These are phyloP conservation scores for Myopa tessellatipennis DNA, from an alignment of 2,888 invertebrate genomes.

Conservation along the genomic window DNA sequence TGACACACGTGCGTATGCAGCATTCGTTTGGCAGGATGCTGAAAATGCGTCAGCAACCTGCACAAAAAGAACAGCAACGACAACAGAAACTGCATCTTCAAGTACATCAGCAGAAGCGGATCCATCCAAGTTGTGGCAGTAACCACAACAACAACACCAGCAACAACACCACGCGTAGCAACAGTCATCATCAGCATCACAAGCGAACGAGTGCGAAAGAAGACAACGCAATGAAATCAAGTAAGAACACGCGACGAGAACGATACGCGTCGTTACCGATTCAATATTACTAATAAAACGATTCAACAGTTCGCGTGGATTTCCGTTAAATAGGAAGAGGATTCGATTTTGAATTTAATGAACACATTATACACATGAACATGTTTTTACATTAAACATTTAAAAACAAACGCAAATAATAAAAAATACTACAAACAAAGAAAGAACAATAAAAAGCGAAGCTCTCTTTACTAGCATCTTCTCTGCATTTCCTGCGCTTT, in stretches of 20 bases:
- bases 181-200: neutral
- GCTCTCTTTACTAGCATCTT: too few relatives aligned
- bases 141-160: neutral
- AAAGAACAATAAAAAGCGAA: too few relatives aligned
- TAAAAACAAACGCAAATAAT: too few relatives aligned
- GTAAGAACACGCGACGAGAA: neutral
- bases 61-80: slow-evolving; percentile 11
- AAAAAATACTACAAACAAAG: too few relatives aligned
- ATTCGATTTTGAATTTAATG: too few relatives aligned
- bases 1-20: too few relatives aligned
- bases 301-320: neutral
- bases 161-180: slow-evolving; percentile 3
- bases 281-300: neutral
- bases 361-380: too few relatives aligned
- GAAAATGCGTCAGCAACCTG: slow-evolving; percentile 17
- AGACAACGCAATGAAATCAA: slow-evolving; percentile 4
- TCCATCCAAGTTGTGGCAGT: neutral
- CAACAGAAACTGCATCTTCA: neutral
- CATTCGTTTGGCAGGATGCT: slow-evolving; percentile 17
- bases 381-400: too few relatives aligned
- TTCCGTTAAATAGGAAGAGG: too few relatives aligned
- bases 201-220: neutral
- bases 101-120: neutral
- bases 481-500: too few relatives aligned
- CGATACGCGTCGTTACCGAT: too few relatives aligned